Evolutionary conservation across 2,888 invertebrate species (phyloP), one percentile per base, ranked within the genome.

Genomic region (Ischnura elegans): DNA sequence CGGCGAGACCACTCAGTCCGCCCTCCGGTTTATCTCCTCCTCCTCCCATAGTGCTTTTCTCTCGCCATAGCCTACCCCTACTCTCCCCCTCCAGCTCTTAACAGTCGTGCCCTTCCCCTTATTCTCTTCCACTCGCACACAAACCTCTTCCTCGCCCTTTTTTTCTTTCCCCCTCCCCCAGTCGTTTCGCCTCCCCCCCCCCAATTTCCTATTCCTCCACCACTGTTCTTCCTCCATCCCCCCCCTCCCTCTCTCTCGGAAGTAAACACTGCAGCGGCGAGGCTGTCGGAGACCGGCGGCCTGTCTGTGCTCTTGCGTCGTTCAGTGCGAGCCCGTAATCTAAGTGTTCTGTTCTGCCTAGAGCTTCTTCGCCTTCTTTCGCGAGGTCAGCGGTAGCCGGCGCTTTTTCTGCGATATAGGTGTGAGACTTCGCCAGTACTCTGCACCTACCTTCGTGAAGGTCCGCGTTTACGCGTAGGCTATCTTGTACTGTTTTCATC

Each of bases 1-100:
- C 94, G 94, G 47, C 87, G 84, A 93, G 93, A 66, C 93, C 66
- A 25, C 87, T 94, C 94, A 93, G n/a, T 29, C 93, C 94, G 94
- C 94, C 95, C 94, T 47, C 29, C 42, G 86, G 47, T 90, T 85
- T 85, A 55, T 93, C 84, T 55, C 55, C 43, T 19, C 42, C 76
- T 66, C 76, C 61, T 76, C 43, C 10, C 13, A 36, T 36, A 10
- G 36, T 36, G 10, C 16, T 76, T 36, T 36, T 36, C 36, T 76
- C 76, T 61, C 61, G 21, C 61, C n/a, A 25, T 61, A 21, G 61
- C 61, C 76, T 29, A 5, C 76, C 36, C 76, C 76, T 76, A 29
- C 36, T 76, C 21, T 5, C 36, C 76, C 76, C 76, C n/a, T n/a
- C 25, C 61, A 21, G 25, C 21, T 25, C n/a, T 8, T 61, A 0